phyloP scores from a whole-genome alignment of 1,140 invertebrate genomes.

The Heliconius himera region DNA sequence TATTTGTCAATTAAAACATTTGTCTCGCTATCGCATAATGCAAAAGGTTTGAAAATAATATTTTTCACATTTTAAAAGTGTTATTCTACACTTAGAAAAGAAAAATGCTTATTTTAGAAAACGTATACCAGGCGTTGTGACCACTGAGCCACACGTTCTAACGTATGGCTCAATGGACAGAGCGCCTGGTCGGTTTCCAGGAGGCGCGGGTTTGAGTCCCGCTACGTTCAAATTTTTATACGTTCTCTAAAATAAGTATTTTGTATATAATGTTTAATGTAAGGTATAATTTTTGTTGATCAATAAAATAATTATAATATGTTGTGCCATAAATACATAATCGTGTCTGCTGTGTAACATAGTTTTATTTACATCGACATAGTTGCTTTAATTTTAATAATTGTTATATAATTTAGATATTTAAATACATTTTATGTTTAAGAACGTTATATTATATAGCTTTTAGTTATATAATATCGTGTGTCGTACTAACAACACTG shows the following conservation, averaged over 20 bases:
- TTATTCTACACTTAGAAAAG: no score
- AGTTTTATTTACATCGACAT: conserved; percentile 38
- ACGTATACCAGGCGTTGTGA: no score
- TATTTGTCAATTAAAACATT: conserved; percentile 8
- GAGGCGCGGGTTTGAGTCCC: no score
- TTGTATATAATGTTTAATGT: no score
- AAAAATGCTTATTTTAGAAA: no score
- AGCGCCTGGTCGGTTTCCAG: no score
- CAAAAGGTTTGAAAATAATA: conserved; percentile 2
- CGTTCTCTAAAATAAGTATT: no score
- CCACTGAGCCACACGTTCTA: no score
- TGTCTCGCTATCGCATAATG: conserved; percentile 9
- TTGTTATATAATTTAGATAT: conserved; percentile 14
- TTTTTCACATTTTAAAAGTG: no score
- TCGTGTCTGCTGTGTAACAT: conserved; percentile 35
- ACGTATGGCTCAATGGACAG: no score
- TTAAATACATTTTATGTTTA: not conserved
- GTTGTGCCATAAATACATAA: conserved; percentile 44
- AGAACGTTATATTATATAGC: not conserved
- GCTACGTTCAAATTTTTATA: no score
- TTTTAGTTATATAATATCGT: not conserved
- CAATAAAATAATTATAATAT: conserved; percentile 23
- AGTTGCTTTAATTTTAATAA: conserved; percentile 21
- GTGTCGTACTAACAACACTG: not conserved
- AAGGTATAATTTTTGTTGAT: conserved; percentile 16